These are phyloP conservation scores for Apamea epomidion DNA, from an alignment of 2,888 invertebrate genomes.

Conservation along the genomic window DNA sequence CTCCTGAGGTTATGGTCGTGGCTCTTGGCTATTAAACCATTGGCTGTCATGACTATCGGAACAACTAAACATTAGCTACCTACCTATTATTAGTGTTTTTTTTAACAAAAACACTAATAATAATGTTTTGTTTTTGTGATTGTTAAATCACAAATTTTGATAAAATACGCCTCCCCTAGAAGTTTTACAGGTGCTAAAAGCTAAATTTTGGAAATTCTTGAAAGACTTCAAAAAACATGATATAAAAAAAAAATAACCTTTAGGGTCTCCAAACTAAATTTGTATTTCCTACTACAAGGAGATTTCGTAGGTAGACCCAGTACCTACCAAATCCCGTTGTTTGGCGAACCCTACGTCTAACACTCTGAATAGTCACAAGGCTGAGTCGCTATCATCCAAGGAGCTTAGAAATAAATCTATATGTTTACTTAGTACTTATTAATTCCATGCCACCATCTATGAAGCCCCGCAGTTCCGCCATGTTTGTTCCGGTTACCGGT, in stretches of 20 bases:
- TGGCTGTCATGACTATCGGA: no score
- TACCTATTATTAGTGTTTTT: no score
- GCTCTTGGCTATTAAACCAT: no score
- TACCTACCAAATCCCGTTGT: not conserved
- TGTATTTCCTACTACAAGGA: not conserved
- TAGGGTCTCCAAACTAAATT: not conserved
- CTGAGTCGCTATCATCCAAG: not conserved
- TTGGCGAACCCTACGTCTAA: not conserved
- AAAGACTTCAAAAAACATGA: not conserved
- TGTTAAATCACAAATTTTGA: no score
- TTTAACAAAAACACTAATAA: no score
- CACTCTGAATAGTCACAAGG: not conserved
- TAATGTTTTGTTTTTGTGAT: no score
- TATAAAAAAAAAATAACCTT: not conserved
- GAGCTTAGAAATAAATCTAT: not conserved
- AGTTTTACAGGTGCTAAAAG: no score
- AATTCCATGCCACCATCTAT: not conserved
- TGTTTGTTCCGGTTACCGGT: conserved; percentile 33
- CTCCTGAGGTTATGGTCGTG: no score
- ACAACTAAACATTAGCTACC: no score
- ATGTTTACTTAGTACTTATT: not conserved
- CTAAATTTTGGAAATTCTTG: no score
- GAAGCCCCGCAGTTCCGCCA: conserved; percentile 10
- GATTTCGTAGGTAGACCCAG: not conserved
- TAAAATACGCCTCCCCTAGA: no score